Evolutionary conservation across 2,888 invertebrate species (phyloP), one percentile per base, ranked within the genome.

Genomic region (Microctonus aethiopoides): DNA sequence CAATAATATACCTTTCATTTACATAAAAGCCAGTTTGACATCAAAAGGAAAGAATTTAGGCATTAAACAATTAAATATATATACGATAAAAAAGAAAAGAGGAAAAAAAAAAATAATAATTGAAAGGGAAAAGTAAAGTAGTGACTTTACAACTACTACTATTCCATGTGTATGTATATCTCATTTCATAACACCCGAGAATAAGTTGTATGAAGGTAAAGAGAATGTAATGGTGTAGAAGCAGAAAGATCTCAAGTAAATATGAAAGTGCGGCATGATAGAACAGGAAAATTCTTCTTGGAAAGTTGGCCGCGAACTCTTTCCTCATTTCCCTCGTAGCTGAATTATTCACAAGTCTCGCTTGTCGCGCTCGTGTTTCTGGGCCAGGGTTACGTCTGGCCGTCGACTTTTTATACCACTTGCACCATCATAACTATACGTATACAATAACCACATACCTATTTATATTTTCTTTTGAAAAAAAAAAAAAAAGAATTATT

Each of bases 321-420:
- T 86, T 86, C 82, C 84, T 86, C 85, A 85, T 85, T 85, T 84
- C 81, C 78, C 80, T 78, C 81, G 76, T 80, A 80, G 82, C 81
- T 86, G 85, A 86, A 86, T 86, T 85, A 86, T 86, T 85, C 86
- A 86, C 84, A 81, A 85, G 84, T 81, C 82, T 80, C 80, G 16
- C 46, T 80, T 81, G 80, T 80, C 79, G 51, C 83, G 81, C 84
- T 84, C n/a, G n/a, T 85, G 84, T 86, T 85, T 86, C 86, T 86
- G 83, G 86, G 86, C 86, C 86, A 86, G 83, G 86, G 86, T 84
- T 83, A 80, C 75, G 67, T 74, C 76, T 76, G 80, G 77, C 77
- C 81, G 76, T 81, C 81, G 80, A 84, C 81, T 82, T 82, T 80
- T 78, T 71, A 60, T 74, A 72, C 60, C n/a, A 56, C 10, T 66